These are phyloP conservation scores for Drosophila nebulosa DNA, from an alignment of 1,140 invertebrate genomes.

Conservation along the genomic window DNA sequence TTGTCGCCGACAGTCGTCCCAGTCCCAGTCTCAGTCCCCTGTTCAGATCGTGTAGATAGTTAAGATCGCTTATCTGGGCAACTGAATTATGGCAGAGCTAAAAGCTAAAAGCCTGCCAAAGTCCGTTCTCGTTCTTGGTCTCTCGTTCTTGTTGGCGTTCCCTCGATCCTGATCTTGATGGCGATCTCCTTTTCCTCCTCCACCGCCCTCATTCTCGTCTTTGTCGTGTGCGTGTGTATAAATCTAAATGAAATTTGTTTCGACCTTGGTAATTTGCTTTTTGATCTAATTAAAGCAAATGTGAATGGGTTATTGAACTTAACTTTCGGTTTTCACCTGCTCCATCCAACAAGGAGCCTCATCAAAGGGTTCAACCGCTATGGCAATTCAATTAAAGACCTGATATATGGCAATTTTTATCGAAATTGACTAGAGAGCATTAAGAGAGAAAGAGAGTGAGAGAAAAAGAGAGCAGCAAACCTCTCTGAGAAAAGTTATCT, in stretches of 20 bases:
- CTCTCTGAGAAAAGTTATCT: no score
- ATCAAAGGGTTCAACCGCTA: neutral
- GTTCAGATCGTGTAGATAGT: slow-evolving; percentile 75
- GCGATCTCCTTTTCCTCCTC: no score
- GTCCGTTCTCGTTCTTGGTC: slow-evolving; percentile 20
- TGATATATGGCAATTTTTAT: slow-evolving; percentile 64
- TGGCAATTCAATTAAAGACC: slow-evolving; percentile 45
- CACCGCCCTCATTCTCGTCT: neutral
- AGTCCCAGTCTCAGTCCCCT: slow-evolving; percentile 12
- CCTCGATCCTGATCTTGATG: no score
- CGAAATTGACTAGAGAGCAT: slow-evolving; percentile 29
- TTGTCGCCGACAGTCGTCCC: slow-evolving; percentile 47
- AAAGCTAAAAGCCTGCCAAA: slow-evolving; percentile 61
- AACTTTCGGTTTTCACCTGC: slow-evolving; percentile 24
- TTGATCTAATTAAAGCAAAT: slow-evolving; percentile 35
- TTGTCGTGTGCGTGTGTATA: slow-evolving; percentile 9
- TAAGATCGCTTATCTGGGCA: slow-evolving; percentile 68
- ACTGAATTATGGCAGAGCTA: slow-evolving; percentile 74
- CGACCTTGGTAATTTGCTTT: slow-evolving; percentile 35
- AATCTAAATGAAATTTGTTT: slow-evolving; percentile 52
- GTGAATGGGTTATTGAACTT: neutral
- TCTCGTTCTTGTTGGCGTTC: slow-evolving; percentile 14
- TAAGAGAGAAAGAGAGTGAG: slow-evolving; percentile 16
- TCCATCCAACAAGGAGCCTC: neutral
- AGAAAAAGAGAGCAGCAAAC: slow-evolving; percentile 4